phyloP scores from a whole-genome alignment of 1,140 invertebrate genomes.

The Brachionus plicatilis region DNA sequence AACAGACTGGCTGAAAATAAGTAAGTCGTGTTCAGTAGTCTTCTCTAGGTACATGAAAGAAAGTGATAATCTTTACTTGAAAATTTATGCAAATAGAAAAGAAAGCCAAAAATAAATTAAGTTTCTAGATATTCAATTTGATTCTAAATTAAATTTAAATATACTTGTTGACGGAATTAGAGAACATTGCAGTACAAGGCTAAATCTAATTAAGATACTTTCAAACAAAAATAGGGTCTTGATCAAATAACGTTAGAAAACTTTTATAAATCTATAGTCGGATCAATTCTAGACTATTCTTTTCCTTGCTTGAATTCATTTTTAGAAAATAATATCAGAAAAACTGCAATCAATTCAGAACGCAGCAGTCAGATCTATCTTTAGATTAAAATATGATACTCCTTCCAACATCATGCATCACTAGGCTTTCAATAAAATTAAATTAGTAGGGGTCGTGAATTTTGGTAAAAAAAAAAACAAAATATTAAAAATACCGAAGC shows the following conservation, averaged over 20 bases:
- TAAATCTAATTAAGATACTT: neutral
- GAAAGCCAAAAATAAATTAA: too few species aligned
- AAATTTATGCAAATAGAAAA: too few species aligned
- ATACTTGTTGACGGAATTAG: too few species aligned
- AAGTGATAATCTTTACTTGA: neutral
- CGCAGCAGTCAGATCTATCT: neutral
- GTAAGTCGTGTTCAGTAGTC: too few species aligned
- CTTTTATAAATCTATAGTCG: neutral
- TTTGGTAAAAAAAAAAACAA: too few species aligned
- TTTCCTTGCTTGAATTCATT: neutral
- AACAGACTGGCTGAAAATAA: constrained; percentile 2
- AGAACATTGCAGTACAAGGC: too few species aligned
- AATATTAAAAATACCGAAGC: too few species aligned
- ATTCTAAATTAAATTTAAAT: too few species aligned
- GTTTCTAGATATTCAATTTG: too few species aligned
- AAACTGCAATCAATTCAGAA: neutral
- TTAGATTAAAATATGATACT: neutral
- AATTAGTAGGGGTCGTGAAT: too few species aligned
- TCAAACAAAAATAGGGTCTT: neutral
- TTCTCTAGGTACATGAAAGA: neutral
- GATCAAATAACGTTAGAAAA: neutral
- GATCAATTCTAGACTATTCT: neutral
- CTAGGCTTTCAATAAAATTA: too few species aligned
- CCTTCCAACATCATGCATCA: too few species aligned
- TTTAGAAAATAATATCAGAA: neutral